A percentile compares a stretch with the other conserved stretches of the same genome.
Conservation (phyloP, 92 coral and sea anemone genomes). For the Scolanthus callimorphus region DNA sequence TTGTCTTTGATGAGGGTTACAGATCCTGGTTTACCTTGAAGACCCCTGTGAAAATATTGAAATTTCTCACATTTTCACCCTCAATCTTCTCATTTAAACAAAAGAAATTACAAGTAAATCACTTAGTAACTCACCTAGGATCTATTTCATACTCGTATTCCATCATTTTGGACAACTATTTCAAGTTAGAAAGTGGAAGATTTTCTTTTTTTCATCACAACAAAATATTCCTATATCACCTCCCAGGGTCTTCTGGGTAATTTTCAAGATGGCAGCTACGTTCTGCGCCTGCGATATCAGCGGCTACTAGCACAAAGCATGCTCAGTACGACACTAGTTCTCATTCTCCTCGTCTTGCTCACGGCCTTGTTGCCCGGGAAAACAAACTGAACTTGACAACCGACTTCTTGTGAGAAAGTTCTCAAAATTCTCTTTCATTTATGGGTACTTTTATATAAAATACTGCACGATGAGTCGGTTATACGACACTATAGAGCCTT, state of each 20-base stretch:
- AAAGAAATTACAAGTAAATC: background rate
- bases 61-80: background rate
- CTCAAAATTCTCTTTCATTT: background rate
- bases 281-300: no score
- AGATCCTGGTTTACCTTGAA: conserved; percentile 96
- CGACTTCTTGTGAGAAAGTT: background rate
- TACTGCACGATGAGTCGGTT: conserved; percentile 88
- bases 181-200: no score
- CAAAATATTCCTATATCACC: no score
- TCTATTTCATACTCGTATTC: conserved; percentile 97
- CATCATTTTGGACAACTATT: conserved; percentile 64
- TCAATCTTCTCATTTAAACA: no score
- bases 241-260: no score
- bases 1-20: conserved; percentile 91
- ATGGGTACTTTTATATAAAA: conserved; percentile 10
- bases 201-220: no score
- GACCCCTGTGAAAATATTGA: conserved; percentile 56
- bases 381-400: conserved; percentile 46
- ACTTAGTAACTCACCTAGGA: conserved; percentile 62
- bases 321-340: no score
- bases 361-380: conserved; percentile 76
- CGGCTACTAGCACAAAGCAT: no score
- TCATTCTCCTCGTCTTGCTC: no score
- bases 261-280: no score
- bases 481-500: conserved; percentile 99